Percentiles rank a stretch among this genome's conserved stretches.
Evolutionary conservation across 2,888 invertebrate species (phyloP).

Genomic region (Platerodrilus igneus): DNA sequence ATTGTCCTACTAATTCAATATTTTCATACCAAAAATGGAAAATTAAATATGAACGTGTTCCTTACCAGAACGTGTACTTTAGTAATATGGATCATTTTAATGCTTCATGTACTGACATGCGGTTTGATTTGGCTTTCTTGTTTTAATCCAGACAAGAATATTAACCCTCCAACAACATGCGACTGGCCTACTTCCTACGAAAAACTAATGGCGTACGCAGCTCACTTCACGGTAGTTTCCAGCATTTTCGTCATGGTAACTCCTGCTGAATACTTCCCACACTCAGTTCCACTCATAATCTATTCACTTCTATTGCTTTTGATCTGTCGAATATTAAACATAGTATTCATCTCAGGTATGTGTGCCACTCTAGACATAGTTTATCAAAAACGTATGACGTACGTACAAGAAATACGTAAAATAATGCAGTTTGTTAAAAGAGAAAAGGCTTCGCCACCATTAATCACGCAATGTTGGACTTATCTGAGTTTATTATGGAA

Average conservation of each 20-base stretch:
- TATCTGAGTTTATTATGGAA: constrained; percentile 23
- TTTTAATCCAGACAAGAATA: constrained; percentile 5
- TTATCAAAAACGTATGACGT: constrained; percentile 11
- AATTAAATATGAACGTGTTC: constrained; percentile 28
- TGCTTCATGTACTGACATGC: constrained; percentile 7
- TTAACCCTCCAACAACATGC: constrained; percentile 4
- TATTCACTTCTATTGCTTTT: constrained; percentile 7
- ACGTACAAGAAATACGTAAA: constrained; percentile 15
- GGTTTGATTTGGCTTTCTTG: constrained; percentile 12
- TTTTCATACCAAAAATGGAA: constrained; percentile 16
- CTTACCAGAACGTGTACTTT: constrained; percentile 17
- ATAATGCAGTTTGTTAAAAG: constrained; percentile 13
- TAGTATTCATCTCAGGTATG: constrained; percentile 16
- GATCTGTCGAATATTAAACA: constrained; percentile 11
- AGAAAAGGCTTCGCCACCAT: constrained; percentile 7
- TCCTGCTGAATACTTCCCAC: neutral
- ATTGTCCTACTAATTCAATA: constrained; percentile 22
- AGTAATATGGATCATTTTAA: constrained; percentile 14
- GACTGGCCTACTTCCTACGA: neutral
- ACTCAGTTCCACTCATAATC: constrained; percentile 7
- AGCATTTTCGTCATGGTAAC: constrained; percentile 2
- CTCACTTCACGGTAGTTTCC: neutral
- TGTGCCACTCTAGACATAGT: constrained; percentile 17
- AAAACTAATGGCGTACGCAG: constrained; percentile 1
- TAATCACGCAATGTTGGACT: neutral